Evolutionary conservation across 2,797 vertebrate species (phyloP), one percentile per base, ranked within the genome.

Genomic region (Decapterus maruadsi): DNA sequence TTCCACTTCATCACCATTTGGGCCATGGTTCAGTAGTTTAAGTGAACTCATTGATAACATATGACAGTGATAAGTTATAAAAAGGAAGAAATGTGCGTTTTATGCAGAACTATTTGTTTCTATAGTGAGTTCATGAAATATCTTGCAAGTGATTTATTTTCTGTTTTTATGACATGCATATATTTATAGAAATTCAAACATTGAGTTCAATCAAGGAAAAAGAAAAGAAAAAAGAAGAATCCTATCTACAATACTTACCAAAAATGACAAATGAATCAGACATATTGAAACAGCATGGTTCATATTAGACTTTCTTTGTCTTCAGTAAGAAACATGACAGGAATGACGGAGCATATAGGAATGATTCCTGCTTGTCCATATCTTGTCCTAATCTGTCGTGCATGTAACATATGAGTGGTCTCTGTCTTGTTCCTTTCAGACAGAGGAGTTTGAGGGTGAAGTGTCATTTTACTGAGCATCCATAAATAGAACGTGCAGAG

Each of bases 401-500:
- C 66, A 60, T 59, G 69, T 75, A 68, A 83, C 78, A 78, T 73
- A 60, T 56, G 53, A 75, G 62, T 51, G 54, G 42, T 78, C 69
- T 61, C n/a, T 65, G 31, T 69, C 19, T 70, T 54, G 59, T 58
- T 78, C 14, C 69, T 78, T 76, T 78, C 78, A 86, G 79, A 90
- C 77, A 51, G 51, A 81, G 54, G 81, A 86, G 85, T 91, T 89
- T 81, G 82, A 89, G 87, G 87, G 81, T 66, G 38, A 90, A 93
- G 93, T 93, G 92, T 93, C 90, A 88, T 87, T 93, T 93, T 93
- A 93, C 91, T 70, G 79, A 56, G 82, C 82, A 77, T 92, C 93
- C 93, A 93, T 91, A 94, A 93, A 94, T 94, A 94, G 92, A 93
- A 89, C 22, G 62, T 82, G 77, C 64, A 36, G 72, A 77, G 80